Evolutionary conservation across 1,140 invertebrate genomes (phyloP).

Genomic region (Chionoecetes opilio): DNA sequence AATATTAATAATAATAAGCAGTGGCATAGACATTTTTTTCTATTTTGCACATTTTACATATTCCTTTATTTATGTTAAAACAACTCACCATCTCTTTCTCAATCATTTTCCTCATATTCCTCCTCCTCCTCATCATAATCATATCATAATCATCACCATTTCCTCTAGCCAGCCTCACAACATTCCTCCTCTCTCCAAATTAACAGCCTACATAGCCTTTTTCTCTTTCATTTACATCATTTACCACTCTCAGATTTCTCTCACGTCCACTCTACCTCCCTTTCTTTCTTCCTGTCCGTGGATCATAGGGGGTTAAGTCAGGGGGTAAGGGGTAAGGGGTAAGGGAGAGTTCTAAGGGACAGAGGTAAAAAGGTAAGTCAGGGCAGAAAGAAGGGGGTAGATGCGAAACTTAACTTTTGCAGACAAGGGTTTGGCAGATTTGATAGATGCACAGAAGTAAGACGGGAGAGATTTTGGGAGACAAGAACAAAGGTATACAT

Average conservation of each 20-base stretch:
- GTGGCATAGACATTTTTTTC: background rate
- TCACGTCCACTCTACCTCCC: background rate
- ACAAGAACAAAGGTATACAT: background rate
- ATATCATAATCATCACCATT: background rate
- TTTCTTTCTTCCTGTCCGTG: background rate
- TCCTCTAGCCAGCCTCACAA: background rate
- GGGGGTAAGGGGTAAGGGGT: background rate
- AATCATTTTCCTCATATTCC: background rate
- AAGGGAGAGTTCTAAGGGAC: background rate
- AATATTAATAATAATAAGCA: slow-evolving; percentile 10
- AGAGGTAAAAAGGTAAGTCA: background rate
- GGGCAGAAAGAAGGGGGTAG: background rate
- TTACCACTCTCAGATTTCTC: background rate
- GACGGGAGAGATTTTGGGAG: background rate
- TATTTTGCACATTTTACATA: no score
- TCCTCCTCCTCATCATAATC: background rate
- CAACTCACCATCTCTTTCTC: background rate
- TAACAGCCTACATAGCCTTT: slow-evolving; percentile 19
- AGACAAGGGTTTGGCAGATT: background rate
- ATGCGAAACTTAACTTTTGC: background rate
- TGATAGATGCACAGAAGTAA: background rate
- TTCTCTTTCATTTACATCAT: background rate
- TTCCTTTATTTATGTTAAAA: no score
- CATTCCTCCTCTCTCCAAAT: slow-evolving; percentile 6
- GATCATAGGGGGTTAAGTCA: background rate